These are phyloP conservation scores for Crenichthys baileyi DNA, from an alignment of 2,797 vertebrate species.

Conservation along the genomic window DNA sequence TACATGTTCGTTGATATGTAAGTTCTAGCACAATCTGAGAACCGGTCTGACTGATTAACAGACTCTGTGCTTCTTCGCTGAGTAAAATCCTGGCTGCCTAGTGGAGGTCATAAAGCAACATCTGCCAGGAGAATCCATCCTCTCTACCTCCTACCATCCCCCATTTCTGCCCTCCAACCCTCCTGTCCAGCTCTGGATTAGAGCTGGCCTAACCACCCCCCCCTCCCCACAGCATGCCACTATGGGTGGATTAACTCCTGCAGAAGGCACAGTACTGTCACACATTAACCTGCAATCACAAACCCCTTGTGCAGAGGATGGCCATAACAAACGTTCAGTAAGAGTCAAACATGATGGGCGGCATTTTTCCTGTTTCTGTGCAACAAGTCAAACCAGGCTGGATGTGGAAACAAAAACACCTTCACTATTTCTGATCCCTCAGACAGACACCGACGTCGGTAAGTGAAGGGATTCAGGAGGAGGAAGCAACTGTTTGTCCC, in stretches of 20 bases:
- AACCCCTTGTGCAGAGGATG: conserved; percentile 23
- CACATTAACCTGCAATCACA: conserved; percentile 63
- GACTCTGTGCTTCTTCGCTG: neutral
- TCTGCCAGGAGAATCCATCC: conserved; percentile 54
- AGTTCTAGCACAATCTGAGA: neutral
- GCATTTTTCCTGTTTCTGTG: conserved; percentile 3
- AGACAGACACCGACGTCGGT: neutral
- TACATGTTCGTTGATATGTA: too few species aligned
- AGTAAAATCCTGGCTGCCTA: conserved; percentile 24
- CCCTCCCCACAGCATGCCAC: conserved; percentile 31
- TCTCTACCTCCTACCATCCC: conserved; percentile 30
- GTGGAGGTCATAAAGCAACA: conserved; percentile 65
- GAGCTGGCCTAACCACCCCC: conserved; percentile 38
- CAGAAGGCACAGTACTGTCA: conserved; percentile 59
- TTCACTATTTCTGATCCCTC: neutral
- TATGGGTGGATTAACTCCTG: conserved; percentile 68
- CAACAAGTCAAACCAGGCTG: neutral
- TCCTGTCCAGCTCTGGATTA: conserved; percentile 71
- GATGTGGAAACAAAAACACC: conserved; percentile 4
- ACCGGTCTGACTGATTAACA: neutral
- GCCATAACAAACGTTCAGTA: neutral
- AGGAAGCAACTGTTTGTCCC: conserved; percentile 8
- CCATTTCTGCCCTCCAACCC: neutral
- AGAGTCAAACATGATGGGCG: neutral
- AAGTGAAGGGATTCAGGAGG: conserved; percentile 7